phyloP scores from a whole-genome alignment of 2,113 vertebrate species.

The Otocyon megalotis region DNA sequence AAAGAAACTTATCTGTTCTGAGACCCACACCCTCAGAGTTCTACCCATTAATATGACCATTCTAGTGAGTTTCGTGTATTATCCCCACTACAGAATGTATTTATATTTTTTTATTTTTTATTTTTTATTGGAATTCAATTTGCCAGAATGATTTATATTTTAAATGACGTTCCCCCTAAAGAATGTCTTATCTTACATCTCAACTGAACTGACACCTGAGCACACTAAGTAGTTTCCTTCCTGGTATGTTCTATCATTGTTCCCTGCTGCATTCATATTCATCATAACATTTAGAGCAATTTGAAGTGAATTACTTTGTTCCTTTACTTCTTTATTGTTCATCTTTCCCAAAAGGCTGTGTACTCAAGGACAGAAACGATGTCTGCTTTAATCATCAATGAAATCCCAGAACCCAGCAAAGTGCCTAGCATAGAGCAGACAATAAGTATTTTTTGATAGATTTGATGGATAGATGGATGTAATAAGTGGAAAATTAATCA shows the following conservation, averaged over 20 bases:
- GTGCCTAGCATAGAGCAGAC: not conserved
- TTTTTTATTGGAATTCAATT: no score
- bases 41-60: not conserved
- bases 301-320: conserved; percentile 36
- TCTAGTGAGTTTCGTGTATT: conserved; percentile 21
- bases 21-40: not conserved
- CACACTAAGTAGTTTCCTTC: not conserved
- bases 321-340: not conserved
- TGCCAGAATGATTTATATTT: conserved; percentile 4
- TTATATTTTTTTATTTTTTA: conserved; percentile 58
- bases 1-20: not conserved
- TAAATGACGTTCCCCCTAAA: not conserved
- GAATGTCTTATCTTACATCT: conserved; percentile 27
- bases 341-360: not conserved
- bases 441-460: conserved; percentile 8
- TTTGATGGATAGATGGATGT: not conserved
- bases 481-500: conserved; percentile 26
- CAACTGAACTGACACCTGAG: conserved; percentile 21
- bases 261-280: not conserved
- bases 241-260: not conserved
- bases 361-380: not conserved
- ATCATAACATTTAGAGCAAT: conserved; percentile 40
- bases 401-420: not conserved
- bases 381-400: conserved; percentile 22
- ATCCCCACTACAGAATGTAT: not conserved